A percentile compares a stretch with the other conserved stretches of the same genome.
Conservation (phyloP, 1,140 invertebrate genomes). For the Acromyrmex heyeri region DNA sequence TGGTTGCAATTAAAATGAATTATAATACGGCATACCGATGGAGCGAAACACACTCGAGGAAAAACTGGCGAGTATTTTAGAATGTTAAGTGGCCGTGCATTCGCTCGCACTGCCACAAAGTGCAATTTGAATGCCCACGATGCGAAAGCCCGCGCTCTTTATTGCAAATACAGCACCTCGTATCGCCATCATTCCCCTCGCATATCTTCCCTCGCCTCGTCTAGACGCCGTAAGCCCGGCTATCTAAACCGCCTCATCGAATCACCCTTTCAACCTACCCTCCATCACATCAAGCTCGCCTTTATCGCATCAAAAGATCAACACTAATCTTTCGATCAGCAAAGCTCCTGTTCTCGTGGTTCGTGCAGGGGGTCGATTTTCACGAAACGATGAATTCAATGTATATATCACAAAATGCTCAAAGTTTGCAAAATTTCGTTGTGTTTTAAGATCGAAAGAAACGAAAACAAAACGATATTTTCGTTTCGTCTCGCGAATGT, state of each 20-base stretch:
- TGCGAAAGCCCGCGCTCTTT: slow-evolving; percentile 1
- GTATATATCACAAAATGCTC: background rate
- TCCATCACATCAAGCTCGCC: slow-evolving; percentile 25
- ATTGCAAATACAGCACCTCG: slow-evolving; percentile 18
- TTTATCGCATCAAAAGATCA: slow-evolving; percentile 44
- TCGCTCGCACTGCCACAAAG: slow-evolving; percentile 29
- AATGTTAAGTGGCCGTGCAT: slow-evolving; percentile 33
- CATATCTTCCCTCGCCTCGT: slow-evolving; percentile 27
- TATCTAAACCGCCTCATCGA: slow-evolving; percentile 42
- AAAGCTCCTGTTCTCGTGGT: background rate
- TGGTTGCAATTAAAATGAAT: slow-evolving; percentile 21
- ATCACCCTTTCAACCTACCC: slow-evolving; percentile 11
- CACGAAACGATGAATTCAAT: slow-evolving; percentile 7
- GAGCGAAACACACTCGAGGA: background rate
- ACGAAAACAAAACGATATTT: slow-evolving; percentile 24
- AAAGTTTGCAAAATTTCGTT: background rate
- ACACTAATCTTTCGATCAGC: slow-evolving; percentile 42
- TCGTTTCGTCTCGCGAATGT: background rate
- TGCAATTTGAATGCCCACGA: slow-evolving; percentile 22
- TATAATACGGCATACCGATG: background rate
- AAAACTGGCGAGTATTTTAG: slow-evolving; percentile 18
- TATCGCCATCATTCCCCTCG: slow-evolving; percentile 6
- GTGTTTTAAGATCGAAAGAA: background rate
- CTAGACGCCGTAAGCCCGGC: slow-evolving; percentile 40
- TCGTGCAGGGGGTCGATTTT: background rate